Base-by-base conservation (phyloP, 2,888 invertebrate genomes). In the Sesia apiformis region DNA sequence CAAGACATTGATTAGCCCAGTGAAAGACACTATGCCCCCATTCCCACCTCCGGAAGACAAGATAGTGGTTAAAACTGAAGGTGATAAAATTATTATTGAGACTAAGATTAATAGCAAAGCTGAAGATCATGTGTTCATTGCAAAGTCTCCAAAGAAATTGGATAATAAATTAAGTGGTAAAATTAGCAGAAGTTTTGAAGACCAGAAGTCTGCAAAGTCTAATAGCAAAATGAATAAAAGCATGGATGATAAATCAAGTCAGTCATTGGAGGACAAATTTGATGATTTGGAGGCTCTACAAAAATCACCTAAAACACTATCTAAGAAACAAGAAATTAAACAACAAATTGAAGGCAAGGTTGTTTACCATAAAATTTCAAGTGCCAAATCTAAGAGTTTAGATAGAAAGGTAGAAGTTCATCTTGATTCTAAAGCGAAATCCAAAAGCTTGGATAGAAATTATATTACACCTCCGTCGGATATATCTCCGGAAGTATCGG, bases 1-100 rank as follows among this genome's bases (percentile, higher is more conserved):
- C 0, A 93, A 94, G 66, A 94, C 93, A 0, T 84, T 94, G 61
- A 91, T 94, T 41, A 94, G 94, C 74, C 94, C 94, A 0, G 93
- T 94, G 0, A 94, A 93, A 72, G 94, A 94, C 70, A 91, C 92
- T 1, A 67, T 94, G 65, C 94, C 94, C 0, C 91, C 93, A 3
- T 94, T 94, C 69, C 94, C 94, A 6, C 91, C 92, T 49, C 93
- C 93, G 0, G 94, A 94, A 75, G 94, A 94, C 71, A 93, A 93
- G 74, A 94, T 94, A 40, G 72, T 93, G 4, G 94, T 94, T 0
- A 92, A 92, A 77, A 92, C 93, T 0, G 93, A 93, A 69, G 94
- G 94, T 0, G 92, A 92, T 62, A 92, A 92, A 64, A 92, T 92
- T 58, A 92, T 92, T 7, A 92, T 92, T 58, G 94, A 94, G 77